Conservation (phyloP, 1,140 invertebrate species). For the Fopius arisanus region DNA sequence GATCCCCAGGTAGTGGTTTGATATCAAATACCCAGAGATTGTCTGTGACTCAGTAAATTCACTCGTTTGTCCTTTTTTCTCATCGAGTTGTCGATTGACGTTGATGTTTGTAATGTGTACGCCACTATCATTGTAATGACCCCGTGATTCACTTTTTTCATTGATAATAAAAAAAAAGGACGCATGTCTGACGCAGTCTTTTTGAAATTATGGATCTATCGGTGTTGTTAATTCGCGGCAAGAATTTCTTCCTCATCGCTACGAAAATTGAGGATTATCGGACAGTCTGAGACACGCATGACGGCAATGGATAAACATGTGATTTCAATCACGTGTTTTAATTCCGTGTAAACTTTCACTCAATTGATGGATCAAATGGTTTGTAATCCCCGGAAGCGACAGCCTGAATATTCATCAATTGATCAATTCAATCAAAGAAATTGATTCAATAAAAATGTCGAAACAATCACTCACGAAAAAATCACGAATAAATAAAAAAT, state of each 20-base stretch:
- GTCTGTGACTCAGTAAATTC: not conserved
- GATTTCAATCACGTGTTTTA: not conserved
- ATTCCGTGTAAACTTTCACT: not conserved
- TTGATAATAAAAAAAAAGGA: not conserved
- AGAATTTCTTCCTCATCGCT: not conserved
- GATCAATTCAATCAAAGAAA: no score
- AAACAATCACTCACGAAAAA: no score
- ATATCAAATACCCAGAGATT: not conserved
- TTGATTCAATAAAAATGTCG: no score
- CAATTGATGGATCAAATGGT: not conserved
- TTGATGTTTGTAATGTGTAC: not conserved
- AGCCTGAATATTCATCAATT: no score
- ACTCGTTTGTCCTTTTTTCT: not conserved
- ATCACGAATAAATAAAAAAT: no score
- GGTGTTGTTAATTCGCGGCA: not conserved
- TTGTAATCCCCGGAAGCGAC: no score
- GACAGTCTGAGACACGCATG: not conserved
- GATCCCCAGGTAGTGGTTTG: no score
- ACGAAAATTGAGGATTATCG: not conserved
- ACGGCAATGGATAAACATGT: not conserved
- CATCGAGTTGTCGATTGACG: not conserved
- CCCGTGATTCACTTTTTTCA: slow-evolving; percentile 1
- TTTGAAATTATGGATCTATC: not conserved
- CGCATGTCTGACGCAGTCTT: not conserved
- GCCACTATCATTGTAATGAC: slow-evolving; percentile 8